Base-by-base conservation (phyloP, 2,888 invertebrate species). In the Heliconius sara region DNA sequence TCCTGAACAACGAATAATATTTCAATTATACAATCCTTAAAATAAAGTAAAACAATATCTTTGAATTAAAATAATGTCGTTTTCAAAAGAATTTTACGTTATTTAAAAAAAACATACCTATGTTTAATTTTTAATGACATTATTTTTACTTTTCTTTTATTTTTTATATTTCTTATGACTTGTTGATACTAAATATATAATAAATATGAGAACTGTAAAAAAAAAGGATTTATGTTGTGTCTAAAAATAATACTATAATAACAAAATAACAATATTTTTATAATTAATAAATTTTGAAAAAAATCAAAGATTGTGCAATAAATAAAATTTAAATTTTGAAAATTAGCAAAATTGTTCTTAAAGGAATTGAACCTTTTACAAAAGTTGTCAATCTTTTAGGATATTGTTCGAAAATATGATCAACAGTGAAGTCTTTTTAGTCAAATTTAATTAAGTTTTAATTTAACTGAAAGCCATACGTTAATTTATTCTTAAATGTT, bases 401-500 rank as follows among this genome's bases (percentile, higher is more conserved):
- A 43, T 7, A 16, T 70, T 43, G 9, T 70, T 70, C 13, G n/a
- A 34, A 57, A 72, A 30, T 4, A 39, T 30, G 47, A 72, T 2
- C 52, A 30, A 22, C 22, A 57, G 30, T 72, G 13, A 60, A 34
- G n/a, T 34, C n/a, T 57, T 57, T 57, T 60, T 73, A 73, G 73
- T 73, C 60, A 73, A 34, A 60, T 73, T 39, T 73, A 39, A 60
- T 57, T 73, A 73, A 73, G 73, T 34, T 73, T 39, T 60, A 39
- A 34, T 60, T 60, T 73, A 73, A 60, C 34, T 65, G 19, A 78
- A 78, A 65, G 78, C 78, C 78, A 78, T 78, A 78, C 6, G 65
- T 73, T 78, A 66, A 78, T 65, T 78, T 78, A 78, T 78, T 78
- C 22, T 75, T 75, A 43, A 47, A 39, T 12, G 10, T n/a, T 52